Evolutionary conservation across 1,140 invertebrate species (phyloP), one percentile per base, ranked within the genome.

Genomic region (Triops cancriformis): DNA sequence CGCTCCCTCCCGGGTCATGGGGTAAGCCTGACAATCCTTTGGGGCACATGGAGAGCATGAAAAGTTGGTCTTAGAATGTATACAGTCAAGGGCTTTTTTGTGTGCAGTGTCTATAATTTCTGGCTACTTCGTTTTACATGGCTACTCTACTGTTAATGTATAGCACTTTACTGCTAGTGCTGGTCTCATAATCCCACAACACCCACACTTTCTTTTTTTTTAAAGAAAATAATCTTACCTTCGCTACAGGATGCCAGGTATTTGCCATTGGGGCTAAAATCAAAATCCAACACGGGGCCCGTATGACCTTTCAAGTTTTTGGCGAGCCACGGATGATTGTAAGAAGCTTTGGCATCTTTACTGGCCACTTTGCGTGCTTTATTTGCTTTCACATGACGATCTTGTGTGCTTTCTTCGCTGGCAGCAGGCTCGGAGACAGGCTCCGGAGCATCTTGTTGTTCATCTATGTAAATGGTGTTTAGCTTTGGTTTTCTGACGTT

Each of bases 181-280:
- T 23, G 14, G 10, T 23, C 51, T 64, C 18, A 18, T 64, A 12
- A 64, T n/a, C 18, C 51, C 10, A 23, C 14, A 76, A 51, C 41
- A 18, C 41, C n/a, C 37, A 76, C 14, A 76, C 0, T 6, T 76
- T n/a, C 7, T 10, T 7, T 18, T n/a, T 14, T 64, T 72, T 72
- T 73, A 26, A 12, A 1, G 7, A 78, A 51, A 11, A 18, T 64
- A 43, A n/a, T 77, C 88, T 86, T 89, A 95, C 93, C 94, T 88
- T 93, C 91, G 79, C 90, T 90, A 83, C 91, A 92, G 73, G 92
- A 91, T 72, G 91, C 91, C 79, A 96, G 86, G 82, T 90, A 94
- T 86, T 95, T 95, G 74, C 91, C 92, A 85, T 94, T 94, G 11
- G 88, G 87, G 73, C 93, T 93, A 82, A 94, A 92, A 82, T 92